These are phyloP conservation scores for Subanguina moxae DNA, from an alignment of 1,140 invertebrate genomes.

Conservation along the genomic window DNA sequence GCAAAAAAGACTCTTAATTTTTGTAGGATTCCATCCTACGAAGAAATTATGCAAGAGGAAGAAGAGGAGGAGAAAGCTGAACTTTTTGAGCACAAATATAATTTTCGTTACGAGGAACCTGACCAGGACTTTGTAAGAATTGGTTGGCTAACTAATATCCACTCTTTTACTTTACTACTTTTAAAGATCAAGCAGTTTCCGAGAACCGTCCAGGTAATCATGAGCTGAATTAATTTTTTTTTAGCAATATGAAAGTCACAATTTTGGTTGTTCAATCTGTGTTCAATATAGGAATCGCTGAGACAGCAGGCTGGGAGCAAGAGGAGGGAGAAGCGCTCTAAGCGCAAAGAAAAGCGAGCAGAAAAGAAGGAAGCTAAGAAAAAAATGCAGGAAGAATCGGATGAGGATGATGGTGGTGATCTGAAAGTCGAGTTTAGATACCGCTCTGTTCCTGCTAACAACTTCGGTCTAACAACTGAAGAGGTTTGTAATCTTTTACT, in stretches of 20 bases:
- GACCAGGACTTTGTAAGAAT: constrained; percentile 80
- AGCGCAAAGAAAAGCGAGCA: constrained; percentile 4
- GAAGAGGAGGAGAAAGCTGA: constrained; percentile 70
- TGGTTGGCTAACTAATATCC: constrained; percentile 22
- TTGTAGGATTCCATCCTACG: constrained; percentile 53
- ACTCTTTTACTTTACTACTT: constrained; percentile 21
- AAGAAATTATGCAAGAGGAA: constrained; percentile 71
- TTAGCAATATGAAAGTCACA: no score
- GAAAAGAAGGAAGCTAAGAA: constrained; percentile 16
- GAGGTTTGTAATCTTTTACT: constrained; percentile 66
- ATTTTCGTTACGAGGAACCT: constrained; percentile 92
- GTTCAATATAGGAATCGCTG: constrained; percentile 67
- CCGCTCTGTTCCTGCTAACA: constrained; percentile 78
- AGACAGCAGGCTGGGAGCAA: constrained; percentile 71
- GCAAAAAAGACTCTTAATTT: not conserved
- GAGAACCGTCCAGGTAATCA: constrained; percentile 72
- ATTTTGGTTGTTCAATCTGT: no score
- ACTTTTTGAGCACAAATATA: constrained; percentile 88
- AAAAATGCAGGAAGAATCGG: not conserved
- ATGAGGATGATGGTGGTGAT: constrained; percentile 20
- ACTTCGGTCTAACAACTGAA: constrained; percentile 82
- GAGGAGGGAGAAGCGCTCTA: not conserved
- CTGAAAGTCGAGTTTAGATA: constrained; percentile 73
- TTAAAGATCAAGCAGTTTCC: constrained; percentile 80
- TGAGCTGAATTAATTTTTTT: no score